These are phyloP conservation scores for Melolontha melolontha DNA, from an alignment of 2,888 invertebrate species.

Conservation along the genomic window DNA sequence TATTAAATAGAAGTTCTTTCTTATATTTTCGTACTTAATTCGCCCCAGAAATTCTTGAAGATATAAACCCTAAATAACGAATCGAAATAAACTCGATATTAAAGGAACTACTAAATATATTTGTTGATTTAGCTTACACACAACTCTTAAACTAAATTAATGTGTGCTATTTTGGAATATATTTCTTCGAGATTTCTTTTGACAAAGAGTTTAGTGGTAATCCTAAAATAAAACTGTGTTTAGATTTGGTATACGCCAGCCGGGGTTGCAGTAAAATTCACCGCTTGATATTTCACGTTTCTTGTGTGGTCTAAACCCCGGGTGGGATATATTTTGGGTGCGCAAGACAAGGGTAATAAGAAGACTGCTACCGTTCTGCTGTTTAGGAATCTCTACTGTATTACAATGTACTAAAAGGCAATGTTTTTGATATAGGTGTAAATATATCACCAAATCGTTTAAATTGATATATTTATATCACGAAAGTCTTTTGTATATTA, in stretches of 20 bases:
- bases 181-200: slow-evolving; percentile 32
- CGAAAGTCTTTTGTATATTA: no score
- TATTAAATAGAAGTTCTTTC: no score
- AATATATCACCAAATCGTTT: no score
- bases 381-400: slow-evolving; percentile 29
- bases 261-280: slow-evolving; percentile 37
- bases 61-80: no score
- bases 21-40: no score
- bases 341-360: slow-evolving; percentile 32
- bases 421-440: no score
- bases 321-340: slow-evolving; percentile 36
- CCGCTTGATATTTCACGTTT: slow-evolving; percentile 34
- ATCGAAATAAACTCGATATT: no score
- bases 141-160: slow-evolving; percentile 7
- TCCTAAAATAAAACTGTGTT: slow-evolving; percentile 37
- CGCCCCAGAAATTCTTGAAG: no score
- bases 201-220: slow-evolving; percentile 28
- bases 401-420: not conserved
- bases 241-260: slow-evolving; percentile 29
- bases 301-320: slow-evolving; percentile 40
- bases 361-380: slow-evolving; percentile 23
- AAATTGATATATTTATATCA: no score
- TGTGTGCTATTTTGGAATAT: slow-evolving; percentile 25
- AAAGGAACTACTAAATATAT: no score
- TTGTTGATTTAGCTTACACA: no score